Evolutionary conservation across 2,797 vertebrate species (phyloP).

Genomic region (Karalla daura): DNA sequence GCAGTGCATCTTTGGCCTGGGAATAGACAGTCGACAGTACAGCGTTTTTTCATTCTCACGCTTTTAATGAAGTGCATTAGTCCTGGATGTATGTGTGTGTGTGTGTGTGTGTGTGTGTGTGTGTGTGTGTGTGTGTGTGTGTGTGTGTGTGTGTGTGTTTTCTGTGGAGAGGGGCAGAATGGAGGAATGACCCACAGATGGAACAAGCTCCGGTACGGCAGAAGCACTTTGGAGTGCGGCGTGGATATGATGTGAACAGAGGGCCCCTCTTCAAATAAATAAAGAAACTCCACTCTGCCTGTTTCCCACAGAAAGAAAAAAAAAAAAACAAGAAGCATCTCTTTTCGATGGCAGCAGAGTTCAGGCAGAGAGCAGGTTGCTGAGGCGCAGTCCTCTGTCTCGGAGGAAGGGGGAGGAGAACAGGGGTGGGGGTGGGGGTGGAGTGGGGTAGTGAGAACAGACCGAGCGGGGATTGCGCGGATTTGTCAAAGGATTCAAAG

Average conservation of each 20-base stretch:
- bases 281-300: conserved; percentile 18
- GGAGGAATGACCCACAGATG: conserved; percentile 21
- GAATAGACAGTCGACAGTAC: too few species aligned
- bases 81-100: conserved; percentile 25
- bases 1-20: too few species aligned
- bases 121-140: conserved; percentile 28
- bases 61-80: conserved; percentile 66
- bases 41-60: conserved; percentile 34
- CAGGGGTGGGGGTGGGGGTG: conserved; percentile 15
- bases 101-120: conserved; percentile 32
- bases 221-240: conserved; percentile 36
- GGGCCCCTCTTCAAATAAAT: conserved; percentile 22
- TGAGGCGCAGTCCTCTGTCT: conserved; percentile 34
- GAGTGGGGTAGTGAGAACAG: conserved; percentile 8
- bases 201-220: conserved; percentile 21
- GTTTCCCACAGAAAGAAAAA: conserved; percentile 20
- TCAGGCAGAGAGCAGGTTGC: conserved; percentile 37
- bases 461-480: conserved; percentile 33
- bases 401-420: conserved; percentile 15
- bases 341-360: too few species aligned
- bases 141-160: too few species aligned
- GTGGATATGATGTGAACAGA: conserved; percentile 40
- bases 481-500: conserved; percentile 52
- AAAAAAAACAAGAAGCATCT: conserved; percentile 52
- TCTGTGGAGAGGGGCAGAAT: conserved; percentile 12